Base-by-base conservation (phyloP, 1,140 invertebrate species). In the Apis cerana region DNA sequence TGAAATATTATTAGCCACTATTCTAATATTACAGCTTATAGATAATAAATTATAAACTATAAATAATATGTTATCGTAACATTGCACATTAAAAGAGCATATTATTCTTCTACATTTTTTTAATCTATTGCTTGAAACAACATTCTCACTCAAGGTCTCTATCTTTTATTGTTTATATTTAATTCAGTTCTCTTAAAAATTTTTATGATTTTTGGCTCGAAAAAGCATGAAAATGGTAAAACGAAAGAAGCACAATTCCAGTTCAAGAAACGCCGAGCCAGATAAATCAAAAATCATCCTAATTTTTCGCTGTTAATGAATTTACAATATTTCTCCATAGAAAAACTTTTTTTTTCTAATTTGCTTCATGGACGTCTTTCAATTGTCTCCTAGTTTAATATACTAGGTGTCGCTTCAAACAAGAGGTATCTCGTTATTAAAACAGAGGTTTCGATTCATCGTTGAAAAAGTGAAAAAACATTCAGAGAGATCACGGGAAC, bases 401-500 rank as follows among this genome's bases (percentile, higher is more conserved):
- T 43, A 5, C 59, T 17, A 15, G n/a, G 12, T 52, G 54, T 52
- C 23, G 19, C 48, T 19, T 19, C 23, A 13, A 54, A 52, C 56
- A 23, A 11, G 19, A 48, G 10, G 8, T 17, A 21, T n/a, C 10
- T 10, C 23, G 12, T 23, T 21, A 11, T 8, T 12, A 23, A 3
- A 11, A 52, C 19, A 3, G 43, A 48, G 11, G 43, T 17, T 33
- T 17, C 21, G 52, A 69, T 54, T 48, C n/a, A 48, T 74, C 7
- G 48, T 80, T 64, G 78, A 59, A 74, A 80, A 80, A 52, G 27
- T 27, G 70, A 69, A 23, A 50, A 68, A 85, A 82, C 71, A 79
- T 48, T 27, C 27, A 23, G 8, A 75, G 84, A 87, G 85, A 87
- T 87, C 85, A 77, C 61, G 68, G 78, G 71, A 83, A 75, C 50